Conservation (phyloP, 2,113 vertebrate genomes). For the Hyla sarda region DNA sequence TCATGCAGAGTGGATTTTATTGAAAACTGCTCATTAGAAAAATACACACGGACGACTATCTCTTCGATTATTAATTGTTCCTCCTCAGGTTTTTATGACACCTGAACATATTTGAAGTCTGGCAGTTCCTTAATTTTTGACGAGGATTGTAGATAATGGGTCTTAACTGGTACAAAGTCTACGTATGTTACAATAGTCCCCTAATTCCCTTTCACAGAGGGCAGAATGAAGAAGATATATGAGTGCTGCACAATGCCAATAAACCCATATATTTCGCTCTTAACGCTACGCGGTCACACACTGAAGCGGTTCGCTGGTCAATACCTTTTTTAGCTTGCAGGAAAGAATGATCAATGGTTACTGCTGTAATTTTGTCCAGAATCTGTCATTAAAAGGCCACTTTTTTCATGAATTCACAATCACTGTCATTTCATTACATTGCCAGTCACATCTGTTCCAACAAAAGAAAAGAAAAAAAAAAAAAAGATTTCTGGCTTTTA, state of each 20-base stretch:
- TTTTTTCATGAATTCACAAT: constrained; percentile 54
- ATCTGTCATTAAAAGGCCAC: constrained; percentile 49
- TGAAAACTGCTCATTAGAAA: no score
- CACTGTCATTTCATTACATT: constrained; percentile 52
- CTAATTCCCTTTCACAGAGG: not conserved
- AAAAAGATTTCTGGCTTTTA: constrained; percentile 49
- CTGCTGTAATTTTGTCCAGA: constrained; percentile 49
- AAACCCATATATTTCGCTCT: not conserved
- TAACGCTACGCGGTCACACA: not conserved
- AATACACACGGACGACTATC: no score
- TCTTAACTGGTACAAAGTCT: not conserved
- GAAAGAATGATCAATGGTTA: constrained; percentile 53
- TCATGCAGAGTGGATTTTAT: no score
- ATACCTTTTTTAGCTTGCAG: constrained; percentile 53
- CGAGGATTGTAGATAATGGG: not conserved
- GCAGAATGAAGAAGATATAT: not conserved
- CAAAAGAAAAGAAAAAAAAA: constrained; percentile 34
- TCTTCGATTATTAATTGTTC: no score
- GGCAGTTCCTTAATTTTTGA: no score
- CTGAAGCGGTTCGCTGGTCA: constrained; percentile 42
- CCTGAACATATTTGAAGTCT: no score
- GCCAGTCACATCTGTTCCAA: constrained; percentile 43
- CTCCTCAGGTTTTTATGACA: no score
- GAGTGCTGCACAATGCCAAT: not conserved
- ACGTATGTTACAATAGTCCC: not conserved